These are phyloP conservation scores for Nycticebus coucang DNA, from an alignment of 2,113 vertebrate genomes.

Conservation along the genomic window DNA sequence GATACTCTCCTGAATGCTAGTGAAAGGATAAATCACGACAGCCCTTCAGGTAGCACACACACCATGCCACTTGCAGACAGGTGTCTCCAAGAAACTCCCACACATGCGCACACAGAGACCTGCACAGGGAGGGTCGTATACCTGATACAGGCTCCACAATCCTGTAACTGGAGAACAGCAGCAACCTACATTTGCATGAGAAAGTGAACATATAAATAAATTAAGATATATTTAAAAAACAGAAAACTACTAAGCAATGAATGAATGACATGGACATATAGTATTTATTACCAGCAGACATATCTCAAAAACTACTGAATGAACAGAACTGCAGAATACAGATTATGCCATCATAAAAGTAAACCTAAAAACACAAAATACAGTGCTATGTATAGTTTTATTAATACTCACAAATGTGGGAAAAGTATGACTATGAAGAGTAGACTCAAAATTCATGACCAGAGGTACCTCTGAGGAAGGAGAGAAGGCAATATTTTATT, in stretches of 20 bases:
- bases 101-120: neutral
- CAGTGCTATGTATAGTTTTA: neutral
- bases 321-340: neutral
- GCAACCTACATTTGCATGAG: neutral
- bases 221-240: neutral
- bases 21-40: neutral
- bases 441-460: neutral
- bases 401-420: neutral
- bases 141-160: neutral
- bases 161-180: neutral
- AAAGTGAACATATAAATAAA: neutral
- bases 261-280: neutral
- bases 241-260: constrained; percentile 31
- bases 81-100: neutral
- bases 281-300: neutral
- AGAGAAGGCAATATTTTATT: neutral
- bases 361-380: constrained; percentile 48
- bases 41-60: neutral
- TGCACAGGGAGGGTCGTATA: too few relatives aligned
- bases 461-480: neutral
- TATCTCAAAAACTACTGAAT: constrained; percentile 12
- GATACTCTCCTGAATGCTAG: neutral
- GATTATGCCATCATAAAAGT: neutral
- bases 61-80: neutral
- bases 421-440: neutral